Conservation (phyloP, 2,113 vertebrate species). For the Percina caprodes region DNA sequence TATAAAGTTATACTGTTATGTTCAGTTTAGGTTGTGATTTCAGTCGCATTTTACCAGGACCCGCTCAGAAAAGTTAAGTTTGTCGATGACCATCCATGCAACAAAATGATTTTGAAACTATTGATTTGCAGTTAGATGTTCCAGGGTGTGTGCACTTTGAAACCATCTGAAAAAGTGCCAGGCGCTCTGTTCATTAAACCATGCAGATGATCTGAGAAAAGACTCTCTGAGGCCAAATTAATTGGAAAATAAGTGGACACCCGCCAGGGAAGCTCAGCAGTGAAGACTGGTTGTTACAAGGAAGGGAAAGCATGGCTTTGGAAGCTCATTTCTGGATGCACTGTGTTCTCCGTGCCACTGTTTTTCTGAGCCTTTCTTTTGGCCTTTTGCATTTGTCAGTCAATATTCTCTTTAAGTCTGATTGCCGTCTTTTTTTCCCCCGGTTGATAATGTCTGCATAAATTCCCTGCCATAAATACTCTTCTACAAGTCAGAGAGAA, state of each 20-base stretch:
- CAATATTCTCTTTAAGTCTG: constrained; percentile 53
- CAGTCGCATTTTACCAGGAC: constrained; percentile 4
- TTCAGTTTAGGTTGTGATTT: constrained; percentile 13
- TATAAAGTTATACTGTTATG: background rate
- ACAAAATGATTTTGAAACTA: constrained; percentile 28
- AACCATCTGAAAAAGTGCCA: constrained; percentile 65
- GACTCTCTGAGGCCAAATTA: constrained; percentile 79
- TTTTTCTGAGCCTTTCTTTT: constrained; percentile 52
- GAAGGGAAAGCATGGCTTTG: constrained; percentile 61
- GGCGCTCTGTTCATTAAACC: constrained; percentile 71
- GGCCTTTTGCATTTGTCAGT: constrained; percentile 56
- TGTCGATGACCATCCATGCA: constrained; percentile 20
- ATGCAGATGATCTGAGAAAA: constrained; percentile 74
- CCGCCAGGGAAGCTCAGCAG: constrained; percentile 76
- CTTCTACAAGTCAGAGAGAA: constrained; percentile 33
- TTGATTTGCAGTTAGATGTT: constrained; percentile 54
- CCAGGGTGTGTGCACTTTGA: constrained; percentile 44
- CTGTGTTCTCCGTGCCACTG: constrained; percentile 54
- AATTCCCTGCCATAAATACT: constrained; percentile 20
- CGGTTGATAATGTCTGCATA: constrained; percentile 21
- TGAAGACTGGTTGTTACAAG: constrained; percentile 66
- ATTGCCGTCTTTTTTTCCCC: constrained; percentile 1
- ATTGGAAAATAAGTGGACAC: constrained; percentile 79
- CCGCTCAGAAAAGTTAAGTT: constrained; percentile 21
- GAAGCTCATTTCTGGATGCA: constrained; percentile 57